Evolutionary conservation across 2,797 vertebrate species (phyloP), one percentile per base, ranked within the genome.

Genomic region (Peromyscus attwateri): DNA sequence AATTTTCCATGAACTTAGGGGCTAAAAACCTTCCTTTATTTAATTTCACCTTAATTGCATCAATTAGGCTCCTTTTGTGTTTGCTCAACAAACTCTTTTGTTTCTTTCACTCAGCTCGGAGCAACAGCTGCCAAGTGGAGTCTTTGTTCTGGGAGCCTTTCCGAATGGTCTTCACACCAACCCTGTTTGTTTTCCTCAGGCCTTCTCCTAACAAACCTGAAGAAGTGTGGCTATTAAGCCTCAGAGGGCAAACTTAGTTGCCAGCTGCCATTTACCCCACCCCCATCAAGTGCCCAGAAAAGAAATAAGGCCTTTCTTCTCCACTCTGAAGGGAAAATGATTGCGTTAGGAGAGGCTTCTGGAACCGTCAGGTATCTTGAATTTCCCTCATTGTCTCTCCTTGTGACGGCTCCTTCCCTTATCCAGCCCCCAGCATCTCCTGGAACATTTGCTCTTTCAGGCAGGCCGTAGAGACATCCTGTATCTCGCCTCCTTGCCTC

Each of bases 11-110:
- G 97, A 97, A 97, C 97, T 96, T 97, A 21, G 1, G 84, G 87
- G 81, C 68, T 97, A 96, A 97, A 77, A 97, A 94, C 91, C 81
- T 97, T 93, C 95, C 97, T 97, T 97, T 98, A 97, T 98, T 98
- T 98, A 98, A 97, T 98, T 98, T 97, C 87, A 77, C 77, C 97
- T 97, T 98, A 98, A 98, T 98, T 98, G 96, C 97, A 95, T 98
- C 97, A 98, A 97, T 97, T 97, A 98, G 89, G 87, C 57, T 83
- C 77, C 94, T 94, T 97, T 97, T 57, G 34, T 97, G 95, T 98
- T 98, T 98, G 97, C 97, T 97, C 89, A 96, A 97, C 94, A 98
- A 97, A 97, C 97, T 96, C 96, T 91, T 96, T 96, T 97, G 96
- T 97, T 97, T 97, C 93, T 97, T 93, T 92, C 92, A 91, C 87